Percentiles rank a stretch among this genome's conserved stretches.
phyloP scores from a whole-genome alignment of 2,113 vertebrate species.

The Seriola dumerili region DNA sequence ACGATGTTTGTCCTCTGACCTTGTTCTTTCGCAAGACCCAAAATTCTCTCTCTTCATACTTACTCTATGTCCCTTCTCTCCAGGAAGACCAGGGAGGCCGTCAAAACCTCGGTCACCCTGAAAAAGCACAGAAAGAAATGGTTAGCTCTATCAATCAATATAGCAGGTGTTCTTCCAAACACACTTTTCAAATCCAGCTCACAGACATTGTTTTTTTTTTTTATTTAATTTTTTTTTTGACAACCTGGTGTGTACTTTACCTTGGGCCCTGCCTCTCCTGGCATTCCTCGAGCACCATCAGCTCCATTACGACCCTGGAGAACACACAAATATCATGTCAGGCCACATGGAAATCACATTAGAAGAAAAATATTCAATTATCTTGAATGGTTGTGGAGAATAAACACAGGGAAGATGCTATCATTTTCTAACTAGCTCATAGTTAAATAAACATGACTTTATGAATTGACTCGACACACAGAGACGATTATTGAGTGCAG shows the following conservation, averaged over 20 bases:
- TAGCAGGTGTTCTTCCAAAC: background rate
- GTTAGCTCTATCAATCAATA: background rate
- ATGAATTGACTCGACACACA: conserved; percentile 34
- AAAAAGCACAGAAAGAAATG: conserved; percentile 45
- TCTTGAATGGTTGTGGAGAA: background rate
- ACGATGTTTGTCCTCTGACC: conserved; percentile 10
- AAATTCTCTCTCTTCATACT: conserved; percentile 67
- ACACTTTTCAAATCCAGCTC: background rate
- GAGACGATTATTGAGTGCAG: conserved; percentile 48
- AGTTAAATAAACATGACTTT: conserved; percentile 58
- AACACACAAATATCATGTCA: conserved; percentile 32
- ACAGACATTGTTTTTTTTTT: background rate
- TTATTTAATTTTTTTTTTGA: background rate
- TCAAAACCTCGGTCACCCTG: conserved; percentile 98
- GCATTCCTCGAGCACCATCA: conserved; percentile 95
- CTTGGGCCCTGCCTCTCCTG: conserved; percentile 94
- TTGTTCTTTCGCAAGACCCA: background rate
- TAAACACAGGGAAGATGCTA: conserved; percentile 22
- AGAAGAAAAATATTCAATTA: conserved; percentile 15
- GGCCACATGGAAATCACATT: conserved; percentile 31
- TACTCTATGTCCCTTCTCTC: conserved; percentile 98
- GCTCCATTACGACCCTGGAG: conserved; percentile 93
- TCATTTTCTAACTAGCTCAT: conserved; percentile 22
- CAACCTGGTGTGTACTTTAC: conserved; percentile 71
- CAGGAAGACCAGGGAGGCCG: conserved; percentile 96